Evolutionary conservation across 1,140 invertebrate genomes (phyloP).

Genomic region (Drosophila malerkotliana): DNA sequence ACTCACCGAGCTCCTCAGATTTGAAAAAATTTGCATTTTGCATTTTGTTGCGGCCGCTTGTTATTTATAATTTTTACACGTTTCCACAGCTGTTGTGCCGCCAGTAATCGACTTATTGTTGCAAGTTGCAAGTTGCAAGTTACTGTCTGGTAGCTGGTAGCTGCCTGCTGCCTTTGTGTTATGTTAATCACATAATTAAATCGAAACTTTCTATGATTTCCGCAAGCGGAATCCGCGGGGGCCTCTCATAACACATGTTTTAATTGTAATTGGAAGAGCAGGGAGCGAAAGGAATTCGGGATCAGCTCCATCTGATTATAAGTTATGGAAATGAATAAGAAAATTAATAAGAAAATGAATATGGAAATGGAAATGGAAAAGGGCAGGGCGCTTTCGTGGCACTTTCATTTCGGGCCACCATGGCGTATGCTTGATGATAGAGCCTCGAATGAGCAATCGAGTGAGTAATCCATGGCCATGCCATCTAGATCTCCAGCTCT

Average conservation of each 20-base stretch:
- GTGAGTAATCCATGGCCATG: background rate
- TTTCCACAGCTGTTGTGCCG: conserved; percentile 33
- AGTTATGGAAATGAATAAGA: conserved; percentile 22
- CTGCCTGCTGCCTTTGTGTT: conserved; percentile 62
- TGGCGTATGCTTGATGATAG: too few species aligned
- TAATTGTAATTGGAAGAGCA: conserved; percentile 16
- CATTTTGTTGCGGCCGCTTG: conserved; percentile 58
- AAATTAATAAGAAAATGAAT: background rate
- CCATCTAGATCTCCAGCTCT: background rate
- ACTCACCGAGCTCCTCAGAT: conserved; percentile 24
- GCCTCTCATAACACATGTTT: background rate
- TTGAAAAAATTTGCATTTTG: conserved; percentile 64
- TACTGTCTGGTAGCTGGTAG: conserved; percentile 10
- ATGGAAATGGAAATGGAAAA: too few species aligned
- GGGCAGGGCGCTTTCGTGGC: background rate
- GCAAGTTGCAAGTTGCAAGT: conserved; percentile 27
- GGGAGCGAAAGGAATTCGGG: conserved; percentile 24
- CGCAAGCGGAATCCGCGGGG: conserved; percentile 25
- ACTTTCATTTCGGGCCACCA: conserved; percentile 19
- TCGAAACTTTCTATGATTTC: conserved; percentile 79
- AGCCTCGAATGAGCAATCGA: too few species aligned
- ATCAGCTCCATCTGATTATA: conserved; percentile 6
- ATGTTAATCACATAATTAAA: conserved; percentile 81
- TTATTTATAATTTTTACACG: conserved; percentile 75
- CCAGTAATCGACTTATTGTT: conserved; percentile 60